Conservation (phyloP, 2,113 vertebrate genomes). For the Oreochromis niloticus region DNA sequence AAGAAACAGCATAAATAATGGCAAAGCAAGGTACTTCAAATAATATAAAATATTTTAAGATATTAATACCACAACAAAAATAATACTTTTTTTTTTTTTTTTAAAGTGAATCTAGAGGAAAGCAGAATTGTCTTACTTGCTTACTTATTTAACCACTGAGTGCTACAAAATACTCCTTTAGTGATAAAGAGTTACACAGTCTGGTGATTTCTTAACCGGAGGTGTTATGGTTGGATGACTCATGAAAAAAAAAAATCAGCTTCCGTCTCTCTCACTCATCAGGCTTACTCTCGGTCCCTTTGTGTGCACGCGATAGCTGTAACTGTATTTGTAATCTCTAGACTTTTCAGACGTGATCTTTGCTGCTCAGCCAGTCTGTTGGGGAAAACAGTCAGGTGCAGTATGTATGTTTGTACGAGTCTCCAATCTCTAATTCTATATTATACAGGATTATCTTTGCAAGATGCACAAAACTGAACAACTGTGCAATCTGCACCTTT, state of each 20-base stretch:
- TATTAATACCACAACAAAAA: neutral
- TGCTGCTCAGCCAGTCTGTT: neutral
- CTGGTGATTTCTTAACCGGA: neutral
- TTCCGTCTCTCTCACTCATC: neutral
- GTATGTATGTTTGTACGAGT: neutral
- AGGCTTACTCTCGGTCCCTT: fast-evolving
- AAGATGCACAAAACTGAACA: neutral
- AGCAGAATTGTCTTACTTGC: neutral
- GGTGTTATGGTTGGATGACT: neutral
- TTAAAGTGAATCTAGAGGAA: neutral
- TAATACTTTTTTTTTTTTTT: neutral
- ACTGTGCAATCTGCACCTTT: neutral
- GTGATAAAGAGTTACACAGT: neutral
- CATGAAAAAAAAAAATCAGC: neutral
- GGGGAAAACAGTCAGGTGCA: neutral
- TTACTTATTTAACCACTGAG: neutral
- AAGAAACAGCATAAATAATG: neutral
- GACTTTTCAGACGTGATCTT: neutral
- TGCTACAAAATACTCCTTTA: neutral
- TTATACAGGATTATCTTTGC: neutral
- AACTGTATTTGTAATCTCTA: neutral
- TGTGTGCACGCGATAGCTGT: neutral
- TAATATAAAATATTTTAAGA: neutral
- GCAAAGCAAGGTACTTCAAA: neutral
- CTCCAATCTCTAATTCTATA: neutral